Percentiles rank a stretch among this genome's conserved stretches.
phyloP scores from a whole-genome alignment of 2,797 vertebrate species.

The Setipinna tenuifilis region DNA sequence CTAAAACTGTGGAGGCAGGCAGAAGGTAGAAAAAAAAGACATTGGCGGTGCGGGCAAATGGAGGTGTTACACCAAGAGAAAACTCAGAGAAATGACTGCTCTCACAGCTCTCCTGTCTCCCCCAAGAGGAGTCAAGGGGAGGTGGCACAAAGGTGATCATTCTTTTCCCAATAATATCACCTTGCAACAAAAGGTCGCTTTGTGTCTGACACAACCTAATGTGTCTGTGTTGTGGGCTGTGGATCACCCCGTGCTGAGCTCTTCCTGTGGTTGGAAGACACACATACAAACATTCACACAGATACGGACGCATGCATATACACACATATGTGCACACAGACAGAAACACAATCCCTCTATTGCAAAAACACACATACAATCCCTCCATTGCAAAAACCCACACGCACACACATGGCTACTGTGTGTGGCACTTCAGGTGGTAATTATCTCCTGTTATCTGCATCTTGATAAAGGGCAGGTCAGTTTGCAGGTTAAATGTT shows the following conservation, averaged over 20 bases:
- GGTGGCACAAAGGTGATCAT: conserved; percentile 37
- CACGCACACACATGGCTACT: no score
- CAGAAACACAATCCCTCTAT: no score
- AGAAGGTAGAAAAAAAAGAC: background rate
- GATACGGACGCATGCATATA: background rate
- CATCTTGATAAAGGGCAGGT: background rate
- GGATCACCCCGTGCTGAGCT: background rate
- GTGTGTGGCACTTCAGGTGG: background rate
- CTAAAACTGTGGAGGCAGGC: background rate
- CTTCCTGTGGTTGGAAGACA: background rate
- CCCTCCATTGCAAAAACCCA: no score
- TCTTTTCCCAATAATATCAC: conserved; percentile 41
- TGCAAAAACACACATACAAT: no score
- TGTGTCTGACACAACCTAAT: conserved; percentile 50
- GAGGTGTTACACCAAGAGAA: background rate
- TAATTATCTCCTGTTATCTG: background rate
- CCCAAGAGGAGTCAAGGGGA: background rate
- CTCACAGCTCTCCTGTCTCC: conserved; percentile 36
- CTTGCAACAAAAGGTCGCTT: conserved; percentile 49
- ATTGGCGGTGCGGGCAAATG: background rate
- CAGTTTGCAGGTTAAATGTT: background rate
- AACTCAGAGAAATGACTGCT: conserved; percentile 43
- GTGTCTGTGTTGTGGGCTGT: conserved; percentile 17
- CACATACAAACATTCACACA: background rate
- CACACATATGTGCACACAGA: background rate